Base-by-base conservation (phyloP, 2,113 vertebrate species). In the Hippocampus abdominalis region DNA sequence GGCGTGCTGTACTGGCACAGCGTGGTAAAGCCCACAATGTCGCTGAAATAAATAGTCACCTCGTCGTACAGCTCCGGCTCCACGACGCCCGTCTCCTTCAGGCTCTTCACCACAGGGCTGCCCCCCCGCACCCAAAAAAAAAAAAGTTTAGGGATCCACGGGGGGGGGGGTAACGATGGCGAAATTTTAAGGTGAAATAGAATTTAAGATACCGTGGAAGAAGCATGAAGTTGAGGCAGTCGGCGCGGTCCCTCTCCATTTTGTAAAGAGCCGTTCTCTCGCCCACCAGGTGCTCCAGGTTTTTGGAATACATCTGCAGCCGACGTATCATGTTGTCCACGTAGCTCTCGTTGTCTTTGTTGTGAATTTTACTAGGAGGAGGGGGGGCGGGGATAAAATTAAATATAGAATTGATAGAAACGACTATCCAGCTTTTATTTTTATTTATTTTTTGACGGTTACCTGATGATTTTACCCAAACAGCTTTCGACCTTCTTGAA, bases 41-140 rank as follows among this genome's bases (percentile, higher is more conserved):
- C 97, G 56, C 97, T 99, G 93, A 99, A 98, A 87, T 99, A 99
- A 75, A 99, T 93, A 1, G 96, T 98, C 66, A 98, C 97, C 83
- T 97, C 95, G 29, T 98, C 94, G 63, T 96, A 98, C 8, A 98
- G 89, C 86, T 99, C 97, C 4, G 97, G 94, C 82, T 97, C 93
- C 84, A 99, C 97, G 3, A 79, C 74, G 2, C 96, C 96, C 0
- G 92, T 95, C 87, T 98, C 95, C 90, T 98, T 98, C 89, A 99
- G 92, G 63, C 95, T 97, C 67, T 94, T 95, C 63, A 99, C 97
- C 77, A 98, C 97, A 1, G 94, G 94, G 29, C 97, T 99, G 54
- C 67, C 67, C 59, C 53, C 32, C 32, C 32, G 1, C 10, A 40
- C 39, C 2, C 2, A 44, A 44, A 44, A 44, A 36, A 2, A 64